phyloP scores from a whole-genome alignment of 2,113 vertebrate species.

The Megaptera novaeangliae region DNA sequence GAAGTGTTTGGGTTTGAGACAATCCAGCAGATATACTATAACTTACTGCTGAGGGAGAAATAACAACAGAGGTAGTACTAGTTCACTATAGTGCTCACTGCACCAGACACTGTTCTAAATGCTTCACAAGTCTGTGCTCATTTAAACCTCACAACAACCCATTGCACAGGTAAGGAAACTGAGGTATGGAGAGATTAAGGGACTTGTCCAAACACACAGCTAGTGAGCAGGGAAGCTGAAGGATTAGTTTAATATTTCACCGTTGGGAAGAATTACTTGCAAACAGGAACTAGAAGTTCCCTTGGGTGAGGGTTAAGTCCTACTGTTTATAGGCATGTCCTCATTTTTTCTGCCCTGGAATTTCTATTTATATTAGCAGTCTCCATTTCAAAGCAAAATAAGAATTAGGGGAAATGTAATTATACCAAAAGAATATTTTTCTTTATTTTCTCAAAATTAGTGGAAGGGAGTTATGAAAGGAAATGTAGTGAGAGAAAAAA shows the following conservation, averaged over 20 bases:
- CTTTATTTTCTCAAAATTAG: background rate
- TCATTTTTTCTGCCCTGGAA: background rate
- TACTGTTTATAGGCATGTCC: fast-evolving
- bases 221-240: background rate
- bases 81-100: background rate
- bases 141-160: background rate
- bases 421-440: background rate
- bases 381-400: background rate
- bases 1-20: background rate
- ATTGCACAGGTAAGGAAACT: background rate
- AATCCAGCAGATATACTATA: background rate
- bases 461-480: background rate
- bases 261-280: background rate
- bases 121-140: background rate
- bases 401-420: background rate
- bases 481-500: background rate
- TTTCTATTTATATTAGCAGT: background rate
- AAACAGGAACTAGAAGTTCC: background rate
- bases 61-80: background rate
- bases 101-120: background rate
- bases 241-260: background rate
- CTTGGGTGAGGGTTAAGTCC: background rate
- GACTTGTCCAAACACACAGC: background rate
- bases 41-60: background rate
- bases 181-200: background rate